These are phyloP conservation scores for Cerastoderma edule DNA, from an alignment of 2,888 invertebrate species.

Conservation along the genomic window DNA sequence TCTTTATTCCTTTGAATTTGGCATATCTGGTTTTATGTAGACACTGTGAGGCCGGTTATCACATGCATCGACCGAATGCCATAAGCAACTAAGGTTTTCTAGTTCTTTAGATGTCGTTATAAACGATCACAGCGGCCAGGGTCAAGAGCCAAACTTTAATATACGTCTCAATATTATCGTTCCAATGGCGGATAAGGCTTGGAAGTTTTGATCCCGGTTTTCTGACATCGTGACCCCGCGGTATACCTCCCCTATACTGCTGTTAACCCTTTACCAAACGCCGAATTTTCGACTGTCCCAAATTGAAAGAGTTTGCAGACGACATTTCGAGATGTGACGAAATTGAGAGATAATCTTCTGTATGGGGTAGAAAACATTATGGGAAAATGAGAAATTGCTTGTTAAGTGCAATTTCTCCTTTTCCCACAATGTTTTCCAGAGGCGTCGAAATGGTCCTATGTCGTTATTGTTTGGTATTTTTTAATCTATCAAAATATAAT, in stretches of 20 bases:
- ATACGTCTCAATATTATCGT: slow-evolving; percentile 1
- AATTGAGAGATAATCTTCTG: no score
- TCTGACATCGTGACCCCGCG: neutral
- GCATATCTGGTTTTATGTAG: no score
- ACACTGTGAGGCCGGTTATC: no score
- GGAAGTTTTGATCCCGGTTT: slow-evolving; percentile 12
- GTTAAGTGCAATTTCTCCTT: neutral
- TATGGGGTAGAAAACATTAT: no score
- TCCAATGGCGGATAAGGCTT: slow-evolving; percentile 8
- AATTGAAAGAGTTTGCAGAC: no score
- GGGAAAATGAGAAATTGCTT: no score
- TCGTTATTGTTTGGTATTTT: neutral
- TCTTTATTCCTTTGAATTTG: no score
- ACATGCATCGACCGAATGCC: neutral
- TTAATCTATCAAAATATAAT: no score
- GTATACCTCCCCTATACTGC: neutral
- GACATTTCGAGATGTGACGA: no score
- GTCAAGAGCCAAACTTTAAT: slow-evolving; percentile 18
- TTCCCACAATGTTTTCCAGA: neutral
- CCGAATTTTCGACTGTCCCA: neutral
- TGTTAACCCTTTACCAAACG: neutral
- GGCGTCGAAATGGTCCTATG: neutral
- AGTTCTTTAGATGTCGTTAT: slow-evolving; percentile 15
- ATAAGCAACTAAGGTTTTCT: neutral
- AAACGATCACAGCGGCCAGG: slow-evolving; percentile 1